phyloP scores from a whole-genome alignment of 1,140 invertebrate genomes.

The Scylla paramamosain region DNA sequence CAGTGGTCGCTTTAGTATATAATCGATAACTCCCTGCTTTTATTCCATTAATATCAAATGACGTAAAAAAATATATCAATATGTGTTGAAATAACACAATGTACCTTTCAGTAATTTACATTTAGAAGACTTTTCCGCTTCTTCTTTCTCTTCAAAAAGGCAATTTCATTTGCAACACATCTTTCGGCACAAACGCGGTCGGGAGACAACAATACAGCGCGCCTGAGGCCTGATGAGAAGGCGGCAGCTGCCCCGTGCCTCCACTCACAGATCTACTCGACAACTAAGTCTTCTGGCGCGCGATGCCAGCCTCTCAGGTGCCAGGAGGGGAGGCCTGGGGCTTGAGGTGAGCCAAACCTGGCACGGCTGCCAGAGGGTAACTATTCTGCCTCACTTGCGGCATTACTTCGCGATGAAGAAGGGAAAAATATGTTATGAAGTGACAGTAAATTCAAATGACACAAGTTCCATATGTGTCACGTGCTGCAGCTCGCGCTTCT shows the following conservation, averaged over 20 bases:
- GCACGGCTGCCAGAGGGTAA: background rate
- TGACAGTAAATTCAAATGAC: background rate
- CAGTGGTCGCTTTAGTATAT: background rate
- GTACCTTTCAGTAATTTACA: background rate
- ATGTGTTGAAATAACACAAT: background rate
- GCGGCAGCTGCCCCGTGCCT: slow-evolving; percentile 50
- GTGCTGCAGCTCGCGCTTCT: no score
- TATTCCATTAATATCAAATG: background rate
- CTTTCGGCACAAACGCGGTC: background rate
- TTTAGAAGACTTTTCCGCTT: background rate
- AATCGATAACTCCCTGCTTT: background rate
- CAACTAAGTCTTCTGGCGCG: slow-evolving; percentile 53
- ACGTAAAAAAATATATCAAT: background rate
- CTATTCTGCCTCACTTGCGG: background rate
- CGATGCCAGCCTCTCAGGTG: slow-evolving; percentile 51
- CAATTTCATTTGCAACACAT: background rate
- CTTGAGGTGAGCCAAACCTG: slow-evolving; percentile 35
- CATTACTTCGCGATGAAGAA: background rate
- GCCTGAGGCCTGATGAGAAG: background rate
- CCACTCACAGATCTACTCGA: slow-evolving; percentile 56
- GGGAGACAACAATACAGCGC: background rate
- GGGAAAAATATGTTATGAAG: background rate
- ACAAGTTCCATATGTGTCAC: background rate
- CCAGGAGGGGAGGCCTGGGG: background rate
- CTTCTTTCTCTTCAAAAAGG: background rate